Base-by-base conservation (phyloP, 1,140 invertebrate genomes). In the Heliothis subflexa region DNA sequence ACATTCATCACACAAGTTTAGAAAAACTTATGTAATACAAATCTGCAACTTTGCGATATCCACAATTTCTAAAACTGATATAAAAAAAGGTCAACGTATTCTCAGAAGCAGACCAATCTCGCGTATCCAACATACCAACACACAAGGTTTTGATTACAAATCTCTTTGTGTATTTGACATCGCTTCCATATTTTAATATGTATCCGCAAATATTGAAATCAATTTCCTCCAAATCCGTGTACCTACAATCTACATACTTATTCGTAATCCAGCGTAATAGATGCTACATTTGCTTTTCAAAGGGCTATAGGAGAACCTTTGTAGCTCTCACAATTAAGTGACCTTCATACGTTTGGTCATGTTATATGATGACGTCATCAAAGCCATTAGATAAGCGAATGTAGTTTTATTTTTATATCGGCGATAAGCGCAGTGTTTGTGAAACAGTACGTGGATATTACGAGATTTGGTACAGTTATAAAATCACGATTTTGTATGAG, bases 391-490 rank as follows among this genome's bases (percentile, higher is more conserved):
- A 62, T 62, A 62, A 40, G 33, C 61, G 33, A 16, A 4, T 45
- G 33, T 62, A 14, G 33, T 10, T 62, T 14, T 13, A 52, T 52
- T 59, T 59, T 33, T 62, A 16, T 62, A 62, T 62, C 33, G 40
- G 61, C 61, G 61, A 62, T 62, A 59, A 59, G 21, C 11, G 55
- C 21, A 14, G 14, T 59, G 55, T 25, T 59, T 25, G 55, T 59
- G 55, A 59, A 59, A 59, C 55, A 59, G 25, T 59, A 59, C 55
- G 55, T 62, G 61, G 61, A 62, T 33, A 62, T 62, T 45, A 13
- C 7, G n/a, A 62, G 55, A 59, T 59, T 59, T 28, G 55, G 55
- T 14, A 25, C 21, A 28, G 11, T 59, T 14, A 28, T n/a, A 57
- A 1, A 59, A 18, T 59, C 55, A 28, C 55, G 55, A 59, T 12